phyloP scores from a whole-genome alignment of 2,797 vertebrate genomes.

The Hoplostethus mediterraneus region DNA sequence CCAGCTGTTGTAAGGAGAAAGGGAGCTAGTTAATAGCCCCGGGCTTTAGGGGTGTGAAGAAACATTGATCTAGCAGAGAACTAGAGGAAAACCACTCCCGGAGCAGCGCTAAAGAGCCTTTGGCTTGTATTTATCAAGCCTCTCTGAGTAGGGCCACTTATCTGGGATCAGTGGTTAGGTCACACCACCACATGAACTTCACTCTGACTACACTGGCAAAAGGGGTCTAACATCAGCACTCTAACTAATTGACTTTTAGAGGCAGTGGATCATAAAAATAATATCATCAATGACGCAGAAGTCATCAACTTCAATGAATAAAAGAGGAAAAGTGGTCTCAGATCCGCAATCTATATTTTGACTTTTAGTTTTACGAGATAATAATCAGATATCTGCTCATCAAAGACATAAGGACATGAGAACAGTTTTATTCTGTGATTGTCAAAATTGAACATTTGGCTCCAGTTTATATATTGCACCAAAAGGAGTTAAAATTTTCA shows the following conservation, averaged over 20 bases:
- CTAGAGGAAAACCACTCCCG: slow-evolving; percentile 28
- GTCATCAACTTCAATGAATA: not conserved
- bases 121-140: slow-evolving; percentile 51
- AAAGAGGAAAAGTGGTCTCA: slow-evolving; percentile 1
- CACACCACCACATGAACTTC: slow-evolving; percentile 39
- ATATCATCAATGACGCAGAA: slow-evolving; percentile 19
- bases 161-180: slow-evolving; percentile 37
- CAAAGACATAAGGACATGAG: not conserved
- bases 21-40: slow-evolving; percentile 37
- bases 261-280: slow-evolving; percentile 23
- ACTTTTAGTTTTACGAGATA: slow-evolving; percentile 25
- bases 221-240: slow-evolving; percentile 25
- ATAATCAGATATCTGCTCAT: slow-evolving; percentile 6
- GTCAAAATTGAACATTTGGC: not conserved
- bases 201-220: slow-evolving; percentile 25
- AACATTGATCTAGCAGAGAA: slow-evolving; percentile 41
- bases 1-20: slow-evolving; percentile 31
- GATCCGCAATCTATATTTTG: slow-evolving; percentile 23
- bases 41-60: slow-evolving; percentile 41
- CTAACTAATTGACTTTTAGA: not conserved
- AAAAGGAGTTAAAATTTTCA: not conserved
- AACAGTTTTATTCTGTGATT: no score
- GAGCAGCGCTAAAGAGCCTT: slow-evolving; percentile 41
- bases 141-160: slow-evolving; percentile 15
- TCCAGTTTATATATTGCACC: not conserved